A percentile compares a stretch with the other conserved stretches of the same genome.
phyloP scores from a whole-genome alignment of 2,888 invertebrate genomes.

The Saturnia japonica region DNA sequence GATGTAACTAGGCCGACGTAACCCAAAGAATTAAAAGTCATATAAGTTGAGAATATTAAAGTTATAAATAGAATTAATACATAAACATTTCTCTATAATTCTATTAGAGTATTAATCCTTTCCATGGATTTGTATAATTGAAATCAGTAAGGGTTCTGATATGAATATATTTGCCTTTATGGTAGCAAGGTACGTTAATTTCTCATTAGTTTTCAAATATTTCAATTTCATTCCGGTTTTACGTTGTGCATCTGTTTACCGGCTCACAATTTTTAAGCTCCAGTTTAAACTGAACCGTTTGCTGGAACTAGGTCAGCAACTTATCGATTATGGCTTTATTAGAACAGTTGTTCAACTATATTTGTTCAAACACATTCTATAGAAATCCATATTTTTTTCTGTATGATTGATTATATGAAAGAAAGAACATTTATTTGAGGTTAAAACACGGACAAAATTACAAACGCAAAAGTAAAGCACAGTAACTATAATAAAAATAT shows the following conservation, averaged over 20 bases:
- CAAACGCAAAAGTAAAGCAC: no score
- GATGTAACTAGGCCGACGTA: no score
- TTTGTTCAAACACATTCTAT: not conserved
- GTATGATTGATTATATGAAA: conserved; percentile 1
- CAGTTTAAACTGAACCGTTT: conserved; percentile 7
- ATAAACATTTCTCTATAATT: conserved; percentile 36
- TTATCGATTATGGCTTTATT: conserved; percentile 21
- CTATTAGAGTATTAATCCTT: conserved; percentile 34
- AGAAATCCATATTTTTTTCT: conserved; percentile 11
- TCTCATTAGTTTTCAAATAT: conserved; percentile 12
- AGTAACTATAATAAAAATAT: no score
- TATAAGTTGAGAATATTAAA: no score
- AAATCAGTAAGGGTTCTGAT: conserved; percentile 35
- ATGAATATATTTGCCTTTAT: conserved; percentile 35
- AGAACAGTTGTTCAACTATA: conserved; percentile 13
- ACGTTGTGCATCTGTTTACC: not conserved
- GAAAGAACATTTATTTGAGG: no score
- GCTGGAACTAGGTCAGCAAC: conserved; percentile 17
- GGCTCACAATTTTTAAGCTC: conserved; percentile 7
- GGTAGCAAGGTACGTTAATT: conserved; percentile 26
- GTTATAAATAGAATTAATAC: not conserved
- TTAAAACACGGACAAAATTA: no score
- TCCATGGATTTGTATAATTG: conserved; percentile 36
- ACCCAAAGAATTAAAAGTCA: no score
- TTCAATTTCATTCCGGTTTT: conserved; percentile 12